A percentile compares a stretch with the other conserved stretches of the same genome.
Evolutionary conservation across 2,113 vertebrate species (phyloP).

Genomic region (Cephalopterus ornatus): DNA sequence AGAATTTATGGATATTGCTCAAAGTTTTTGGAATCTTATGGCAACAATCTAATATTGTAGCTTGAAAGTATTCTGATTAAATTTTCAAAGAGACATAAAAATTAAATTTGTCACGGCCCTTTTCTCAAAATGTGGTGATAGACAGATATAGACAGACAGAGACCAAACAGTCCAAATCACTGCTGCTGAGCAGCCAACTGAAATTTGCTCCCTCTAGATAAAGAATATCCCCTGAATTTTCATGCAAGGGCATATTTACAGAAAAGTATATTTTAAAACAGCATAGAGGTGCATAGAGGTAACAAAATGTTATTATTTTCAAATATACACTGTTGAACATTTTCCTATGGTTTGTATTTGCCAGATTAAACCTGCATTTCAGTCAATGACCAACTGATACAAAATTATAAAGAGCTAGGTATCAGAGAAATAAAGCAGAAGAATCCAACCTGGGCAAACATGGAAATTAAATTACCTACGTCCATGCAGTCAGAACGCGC

Average conservation of each 20-base stretch:
- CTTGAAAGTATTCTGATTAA: background rate
- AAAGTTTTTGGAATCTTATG: background rate
- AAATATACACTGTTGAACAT: background rate
- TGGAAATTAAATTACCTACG: background rate
- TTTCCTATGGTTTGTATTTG: background rate
- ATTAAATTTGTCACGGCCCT: background rate
- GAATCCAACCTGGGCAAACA: background rate
- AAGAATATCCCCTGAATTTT: background rate
- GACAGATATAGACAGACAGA: background rate
- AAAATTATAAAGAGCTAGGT: background rate
- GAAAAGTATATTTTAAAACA: background rate
- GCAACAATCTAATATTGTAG: background rate
- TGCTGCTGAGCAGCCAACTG: background rate
- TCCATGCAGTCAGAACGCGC: background rate
- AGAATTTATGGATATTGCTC: background rate
- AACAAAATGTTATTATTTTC: background rate
- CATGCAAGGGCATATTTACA: background rate
- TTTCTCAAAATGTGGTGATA: background rate
- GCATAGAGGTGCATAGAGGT: background rate
- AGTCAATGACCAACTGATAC: background rate
- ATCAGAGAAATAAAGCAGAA: background rate
- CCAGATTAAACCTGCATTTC: background rate
- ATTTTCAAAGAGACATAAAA: background rate
- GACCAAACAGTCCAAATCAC: background rate
- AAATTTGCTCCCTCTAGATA: background rate